Evolutionary conservation across 2,888 invertebrate species (phyloP).

Genomic region (Apeira syringaria): DNA sequence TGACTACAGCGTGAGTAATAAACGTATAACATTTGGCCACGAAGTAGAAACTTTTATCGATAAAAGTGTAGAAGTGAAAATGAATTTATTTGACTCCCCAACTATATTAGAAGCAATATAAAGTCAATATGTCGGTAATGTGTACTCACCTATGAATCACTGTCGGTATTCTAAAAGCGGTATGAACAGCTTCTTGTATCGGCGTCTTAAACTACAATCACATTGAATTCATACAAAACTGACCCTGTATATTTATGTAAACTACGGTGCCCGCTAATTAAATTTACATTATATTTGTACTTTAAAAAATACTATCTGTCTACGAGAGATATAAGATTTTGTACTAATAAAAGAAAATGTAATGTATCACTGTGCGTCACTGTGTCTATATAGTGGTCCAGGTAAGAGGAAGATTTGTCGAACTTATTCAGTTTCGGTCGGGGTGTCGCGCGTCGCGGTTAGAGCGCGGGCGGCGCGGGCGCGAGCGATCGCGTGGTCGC

Average conservation of each 20-base stretch:
- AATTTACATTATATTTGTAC: constrained; percentile 79
- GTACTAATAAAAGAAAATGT: constrained; percentile 67
- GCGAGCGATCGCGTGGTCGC: constrained; percentile 43
- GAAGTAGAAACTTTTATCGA: constrained; percentile 38
- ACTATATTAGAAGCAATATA: constrained; percentile 29
- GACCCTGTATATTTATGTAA: constrained; percentile 82
- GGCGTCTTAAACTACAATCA: constrained; percentile 82
- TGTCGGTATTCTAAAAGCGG: constrained; percentile 67
- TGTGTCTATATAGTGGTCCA: constrained; percentile 82
- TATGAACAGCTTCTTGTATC: constrained; percentile 71
- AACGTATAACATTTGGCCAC: constrained; percentile 31
- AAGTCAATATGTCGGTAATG: constrained; percentile 20
- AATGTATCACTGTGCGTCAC: constrained; percentile 55
- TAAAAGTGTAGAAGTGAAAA: constrained; percentile 29
- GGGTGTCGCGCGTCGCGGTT: constrained; percentile 58
- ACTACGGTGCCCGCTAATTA: constrained; percentile 66
- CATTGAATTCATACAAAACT: constrained; percentile 83
- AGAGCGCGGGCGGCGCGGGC: constrained; percentile 54
- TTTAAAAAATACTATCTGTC: constrained; percentile 75
- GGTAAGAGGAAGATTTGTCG: constrained; percentile 81
- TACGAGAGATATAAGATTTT: constrained; percentile 77
- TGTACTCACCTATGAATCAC: constrained; percentile 72
- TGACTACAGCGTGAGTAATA: constrained; percentile 29
- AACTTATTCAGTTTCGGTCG: constrained; percentile 82
- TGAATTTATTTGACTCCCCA: constrained; percentile 16